Conservation (phyloP, 2,797 vertebrate genomes). For the Lithobates pipiens region DNA sequence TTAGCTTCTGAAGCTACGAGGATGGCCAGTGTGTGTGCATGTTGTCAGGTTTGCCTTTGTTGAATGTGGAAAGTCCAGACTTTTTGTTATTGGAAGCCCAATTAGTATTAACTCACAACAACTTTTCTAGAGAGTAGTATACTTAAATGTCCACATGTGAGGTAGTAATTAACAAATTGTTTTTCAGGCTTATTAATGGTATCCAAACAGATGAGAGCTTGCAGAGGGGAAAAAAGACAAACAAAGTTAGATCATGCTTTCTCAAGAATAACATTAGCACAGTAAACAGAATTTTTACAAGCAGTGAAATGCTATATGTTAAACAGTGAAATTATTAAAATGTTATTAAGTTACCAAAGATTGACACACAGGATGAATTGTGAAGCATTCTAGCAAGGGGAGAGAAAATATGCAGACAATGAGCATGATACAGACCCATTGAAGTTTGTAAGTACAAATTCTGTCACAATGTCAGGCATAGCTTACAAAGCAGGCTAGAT, state of each 20-base stretch:
- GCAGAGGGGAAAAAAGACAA: conserved; percentile 19
- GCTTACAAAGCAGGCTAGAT: conserved; percentile 86
- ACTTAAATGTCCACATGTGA: not conserved
- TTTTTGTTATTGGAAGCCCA: not conserved
- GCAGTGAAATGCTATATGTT: conserved; percentile 64
- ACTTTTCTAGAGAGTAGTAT: not conserved
- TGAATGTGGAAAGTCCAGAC: not conserved
- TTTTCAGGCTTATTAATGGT: conserved; percentile 7
- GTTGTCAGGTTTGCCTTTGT: not conserved
- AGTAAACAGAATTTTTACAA: conserved; percentile 53
- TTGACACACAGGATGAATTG: conserved; percentile 71
- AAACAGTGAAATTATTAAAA: conserved; percentile 68
- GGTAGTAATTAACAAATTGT: not conserved
- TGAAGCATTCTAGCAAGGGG: conserved; percentile 66
- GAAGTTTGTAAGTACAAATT: conserved; percentile 72
- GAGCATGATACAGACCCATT: conserved; percentile 73
- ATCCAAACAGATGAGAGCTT: conserved; percentile 33
- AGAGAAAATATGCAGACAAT: conserved; percentile 69
- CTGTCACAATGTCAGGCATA: conserved; percentile 78
- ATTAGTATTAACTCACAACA: not conserved
- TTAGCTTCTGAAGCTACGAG: not conserved
- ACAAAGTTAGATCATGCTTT: conserved; percentile 39
- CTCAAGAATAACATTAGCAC: conserved; percentile 16
- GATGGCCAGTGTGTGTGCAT: not conserved
- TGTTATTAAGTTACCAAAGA: conserved; percentile 66